Evolutionary conservation across 2,113 vertebrate genomes (phyloP), one percentile per base, ranked within the genome.

Genomic region (Percopsis transmontana): DNA sequence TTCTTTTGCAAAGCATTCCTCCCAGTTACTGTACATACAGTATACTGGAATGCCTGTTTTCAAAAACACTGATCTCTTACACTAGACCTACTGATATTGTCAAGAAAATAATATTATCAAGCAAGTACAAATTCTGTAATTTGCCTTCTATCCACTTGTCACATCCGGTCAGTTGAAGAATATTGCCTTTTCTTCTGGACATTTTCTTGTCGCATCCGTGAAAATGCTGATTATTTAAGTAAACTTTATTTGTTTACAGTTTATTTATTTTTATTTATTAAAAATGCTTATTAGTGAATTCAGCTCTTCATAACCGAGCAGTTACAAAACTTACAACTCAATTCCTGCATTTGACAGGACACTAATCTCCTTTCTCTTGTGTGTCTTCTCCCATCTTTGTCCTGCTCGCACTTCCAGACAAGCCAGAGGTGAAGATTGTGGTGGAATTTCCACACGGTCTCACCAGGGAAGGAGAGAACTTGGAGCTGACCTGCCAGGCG

Each of bases 351-450:
- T 45, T 1, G 42, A 45, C 42, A 14, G 2, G 12, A 5, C 12
- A 45, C 15, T 14, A 15, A 12, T 3, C 42, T 53, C 51, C 21
- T 23, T 3, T 24, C 20, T 24, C 20, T 53, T 21, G 20, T n/a
- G 23, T 19, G 6, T 52, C 11, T 13, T n/a, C 8, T 18, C n/a
- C 18, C n/a, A 33, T 40, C 24, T 48, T 14, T 18, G 45, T 7
- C 45, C 44, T 13, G 44, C 11, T 51, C 16, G 18, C 47, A 48
- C n/a, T 57, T 11, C 48, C 20, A 98, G 97, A 97, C 94, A 97
- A 98, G 90, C 96, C 96, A 2, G 94, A 96, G 87, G 96, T 99
- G 78, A 94, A 95, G 85, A 95, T 99, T 51, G 88, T 94, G 72
- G 94, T 96, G 83, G 95, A 92, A 64, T 96, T 95, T 75, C 96